Base-by-base conservation (phyloP, 2,888 invertebrate species). In the Yponomeuta sedellus region DNA sequence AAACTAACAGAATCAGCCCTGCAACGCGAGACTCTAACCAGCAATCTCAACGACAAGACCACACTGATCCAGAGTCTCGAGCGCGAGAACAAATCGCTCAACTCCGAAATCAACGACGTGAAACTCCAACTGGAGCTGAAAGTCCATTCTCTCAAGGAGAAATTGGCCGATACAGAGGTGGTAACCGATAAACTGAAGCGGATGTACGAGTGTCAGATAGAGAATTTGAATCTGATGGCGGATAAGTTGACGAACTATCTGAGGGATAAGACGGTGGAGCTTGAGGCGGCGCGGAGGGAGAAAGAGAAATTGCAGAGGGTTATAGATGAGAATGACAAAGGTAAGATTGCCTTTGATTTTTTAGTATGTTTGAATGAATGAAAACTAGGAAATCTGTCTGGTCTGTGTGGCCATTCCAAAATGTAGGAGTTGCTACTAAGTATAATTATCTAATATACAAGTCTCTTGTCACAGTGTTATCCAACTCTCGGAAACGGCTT, bases 101-200 rank as follows among this genome's bases (percentile, higher is more conserved):
- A 73, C 20, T 76, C 76, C 59, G 79, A 83, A 66, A 71, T 85
- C 44, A 80, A 77, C n/a, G 76, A 81, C 44, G 77, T 83, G 0
- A 85, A 82, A 73, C 67, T 80, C 16, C 81, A 86, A 68, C 70
- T 86, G 16, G 84, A 86, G 63, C 67, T 78, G 0, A 85, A 85
- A 75, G 83, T 85, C 0, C 80, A 84, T 66, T 85, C 86, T 1
- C 69, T 86, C 5, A 81, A 83, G 66, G 86, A 85, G 65, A 86
- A 82, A 74, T 74, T 85, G 0, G 73, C 78, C 52, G 83, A 84
- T 56, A 86, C 82, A 66, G 84, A 82, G 69, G 72, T 77, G 68
- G 71, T 86, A 61, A 82, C 85, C 0, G 85, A 86, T 1, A 82
- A 83, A 70, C 69, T 86, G 65, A 86, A 83, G 70, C 75, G 72